Base-by-base conservation (phyloP, 1,140 invertebrate genomes). In the Drosophila suzukii region DNA sequence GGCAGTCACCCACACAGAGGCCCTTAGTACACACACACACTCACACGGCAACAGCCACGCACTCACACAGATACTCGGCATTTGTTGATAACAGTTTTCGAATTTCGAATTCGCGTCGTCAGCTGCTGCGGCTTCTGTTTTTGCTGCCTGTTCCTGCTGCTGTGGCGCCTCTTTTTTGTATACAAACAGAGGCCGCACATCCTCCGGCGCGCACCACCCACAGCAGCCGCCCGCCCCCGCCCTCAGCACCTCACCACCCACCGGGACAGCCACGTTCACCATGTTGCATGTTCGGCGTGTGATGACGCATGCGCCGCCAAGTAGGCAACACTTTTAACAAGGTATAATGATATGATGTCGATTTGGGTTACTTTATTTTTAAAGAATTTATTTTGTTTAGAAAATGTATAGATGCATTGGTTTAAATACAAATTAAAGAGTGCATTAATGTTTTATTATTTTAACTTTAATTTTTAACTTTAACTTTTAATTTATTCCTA, bases 51-150 rank as follows among this genome's bases (percentile, higher is more conserved):
- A 51, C 54, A 51, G 39, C 15, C 49, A 20, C 39, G 41, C 44
- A 73, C 44, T 38, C 53, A 55, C 49, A 71, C 51, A 34, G 38
- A 63, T 17, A 36, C 54, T 32, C 34, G 50, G 32, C 54, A 47
- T 79, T 88, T 84, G 73, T 83, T 88, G 84, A 88, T 88, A 88
- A 89, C 84, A 72, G 72, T 83, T 74, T 88, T 89, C 84, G 84
- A 88, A 88, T 46, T 89, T 88, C 84, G 84, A 88, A 89, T 71
- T 86, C 59, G 79, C 24, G 71, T 81, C 58, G 71, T 51, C 54
- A 57, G 86, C 83, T 88, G 83, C 83, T 86, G 78, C 62, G 39
- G 61, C 58, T 44, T 72, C 51, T 62, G 68, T 61, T 55, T 72
- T 54, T 56, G 24, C 49, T 66, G 66, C 41, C 41, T 54, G 24